phyloP scores from a whole-genome alignment of 1,140 invertebrate genomes.

The Eufriesea mexicana region DNA sequence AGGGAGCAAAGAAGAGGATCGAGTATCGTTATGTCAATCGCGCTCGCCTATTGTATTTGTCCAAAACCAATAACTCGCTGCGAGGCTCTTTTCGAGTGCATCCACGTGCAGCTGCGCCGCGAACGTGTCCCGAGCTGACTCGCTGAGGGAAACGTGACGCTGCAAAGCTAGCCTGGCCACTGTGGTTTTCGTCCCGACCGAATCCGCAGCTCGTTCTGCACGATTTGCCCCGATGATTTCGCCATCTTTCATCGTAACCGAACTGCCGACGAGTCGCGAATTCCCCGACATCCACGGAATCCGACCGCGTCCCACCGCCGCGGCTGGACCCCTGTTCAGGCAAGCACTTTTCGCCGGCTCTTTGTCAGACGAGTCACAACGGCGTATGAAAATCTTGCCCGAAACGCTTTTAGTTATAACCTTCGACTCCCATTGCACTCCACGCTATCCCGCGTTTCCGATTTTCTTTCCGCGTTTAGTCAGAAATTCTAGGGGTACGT shows the following conservation, averaged over 20 bases:
- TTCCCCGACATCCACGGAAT: too few species aligned
- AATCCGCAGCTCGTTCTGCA: slow-evolving; percentile 1
- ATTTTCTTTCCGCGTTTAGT: too few species aligned
- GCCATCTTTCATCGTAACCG: neutral
- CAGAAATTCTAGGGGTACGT: too few species aligned
- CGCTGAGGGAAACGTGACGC: slow-evolving; percentile 54
- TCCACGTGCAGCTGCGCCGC: slow-evolving; percentile 41
- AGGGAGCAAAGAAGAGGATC: neutral
- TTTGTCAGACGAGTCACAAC: too few species aligned
- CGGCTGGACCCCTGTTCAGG: too few species aligned
- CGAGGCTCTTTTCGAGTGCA: slow-evolving; percentile 49
- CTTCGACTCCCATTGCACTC: too few species aligned
- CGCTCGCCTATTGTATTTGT: slow-evolving; percentile 39
- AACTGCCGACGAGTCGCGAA: neutral
- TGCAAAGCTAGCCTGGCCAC: slow-evolving; percentile 71
- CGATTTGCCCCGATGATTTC: neutral
- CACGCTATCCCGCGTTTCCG: too few species aligned
- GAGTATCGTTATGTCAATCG: slow-evolving; percentile 40
- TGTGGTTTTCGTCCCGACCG: slow-evolving; percentile 61
- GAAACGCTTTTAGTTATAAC: too few species aligned
- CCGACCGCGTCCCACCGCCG: too few species aligned
- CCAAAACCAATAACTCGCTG: slow-evolving; percentile 45
- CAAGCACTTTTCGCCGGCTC: too few species aligned
- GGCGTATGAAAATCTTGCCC: too few species aligned
- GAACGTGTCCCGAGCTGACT: slow-evolving; percentile 62